Conservation (phyloP, 2,888 invertebrate species). For the Falcaria lacertinaria region DNA sequence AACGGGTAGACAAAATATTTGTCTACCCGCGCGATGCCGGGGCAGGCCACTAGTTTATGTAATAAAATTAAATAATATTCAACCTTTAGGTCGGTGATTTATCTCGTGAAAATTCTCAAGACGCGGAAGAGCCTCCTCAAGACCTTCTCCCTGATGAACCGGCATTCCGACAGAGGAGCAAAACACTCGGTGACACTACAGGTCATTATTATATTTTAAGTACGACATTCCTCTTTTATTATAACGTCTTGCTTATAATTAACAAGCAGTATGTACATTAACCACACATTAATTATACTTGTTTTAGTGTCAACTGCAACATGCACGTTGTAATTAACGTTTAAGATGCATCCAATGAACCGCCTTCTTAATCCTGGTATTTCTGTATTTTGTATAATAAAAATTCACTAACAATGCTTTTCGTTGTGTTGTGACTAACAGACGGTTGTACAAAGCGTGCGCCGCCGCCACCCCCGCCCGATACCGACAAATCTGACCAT, state of each 20-base stretch:
- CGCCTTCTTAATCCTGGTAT: too few relatives aligned
- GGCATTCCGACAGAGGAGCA: slow-evolving; percentile 89
- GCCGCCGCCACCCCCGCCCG: slow-evolving; percentile 52
- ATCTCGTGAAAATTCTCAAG: slow-evolving; percentile 85
- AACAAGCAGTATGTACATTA: slow-evolving; percentile 1
- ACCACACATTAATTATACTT: too few relatives aligned
- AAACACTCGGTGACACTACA: slow-evolving; percentile 92
- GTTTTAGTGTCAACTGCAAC: too few relatives aligned
- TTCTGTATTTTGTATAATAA: too few relatives aligned
- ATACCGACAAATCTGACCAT: slow-evolving; percentile 77
- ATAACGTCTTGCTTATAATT: neutral
- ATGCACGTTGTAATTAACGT: too few relatives aligned
- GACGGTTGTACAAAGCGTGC: slow-evolving; percentile 38
- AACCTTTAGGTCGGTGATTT: slow-evolving; percentile 82
- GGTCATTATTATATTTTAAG: slow-evolving; percentile 64
- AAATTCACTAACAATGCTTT: neutral
- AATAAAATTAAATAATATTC: too few relatives aligned
- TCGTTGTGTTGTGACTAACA: slow-evolving; percentile 25
- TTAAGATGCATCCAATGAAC: too few relatives aligned
- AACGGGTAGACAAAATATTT: too few relatives aligned
- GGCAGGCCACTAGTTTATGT: too few relatives aligned
- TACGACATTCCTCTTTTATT: neutral
- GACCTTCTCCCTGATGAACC: slow-evolving; percentile 52
- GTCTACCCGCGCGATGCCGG: too few relatives aligned
- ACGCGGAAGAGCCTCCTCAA: slow-evolving; percentile 79